Evolutionary conservation across 2,797 vertebrate genomes (phyloP).

Genomic region (Ibycter americanus): DNA sequence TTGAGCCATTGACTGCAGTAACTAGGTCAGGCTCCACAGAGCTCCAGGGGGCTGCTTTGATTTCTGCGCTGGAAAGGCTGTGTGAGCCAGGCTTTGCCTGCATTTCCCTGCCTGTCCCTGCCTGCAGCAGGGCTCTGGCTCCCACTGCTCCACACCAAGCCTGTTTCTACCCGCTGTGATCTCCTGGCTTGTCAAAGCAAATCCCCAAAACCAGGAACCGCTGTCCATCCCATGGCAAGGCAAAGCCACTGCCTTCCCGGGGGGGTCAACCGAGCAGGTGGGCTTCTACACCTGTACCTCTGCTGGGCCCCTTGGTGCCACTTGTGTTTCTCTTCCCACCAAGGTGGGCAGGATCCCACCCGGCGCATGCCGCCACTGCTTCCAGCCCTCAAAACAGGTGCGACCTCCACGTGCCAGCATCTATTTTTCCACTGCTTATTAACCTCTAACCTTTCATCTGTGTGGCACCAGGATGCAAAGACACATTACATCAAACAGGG

Average conservation of each 20-base stretch:
- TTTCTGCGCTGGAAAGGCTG: neutral
- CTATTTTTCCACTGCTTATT: constrained; percentile 44
- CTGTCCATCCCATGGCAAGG: neutral
- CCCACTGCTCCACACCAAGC: accelerated
- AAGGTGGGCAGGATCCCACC: neutral
- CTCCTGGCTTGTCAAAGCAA: neutral
- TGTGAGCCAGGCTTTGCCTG: neutral
- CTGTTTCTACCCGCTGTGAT: accelerated
- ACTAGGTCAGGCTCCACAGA: constrained; percentile 14
- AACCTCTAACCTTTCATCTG: constrained; percentile 60
- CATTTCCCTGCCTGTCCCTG: neutral
- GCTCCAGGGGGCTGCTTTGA: neutral
- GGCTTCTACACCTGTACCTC: neutral
- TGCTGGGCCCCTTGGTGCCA: accelerated
- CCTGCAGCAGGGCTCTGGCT: neutral
- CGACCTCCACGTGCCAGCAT: neutral
- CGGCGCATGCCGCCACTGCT: accelerated
- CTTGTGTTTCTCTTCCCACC: neutral
- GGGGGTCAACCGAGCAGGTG: neutral
- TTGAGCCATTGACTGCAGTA: accelerated
- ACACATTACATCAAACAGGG: neutral
- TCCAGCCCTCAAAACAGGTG: neutral
- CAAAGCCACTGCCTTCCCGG: accelerated
- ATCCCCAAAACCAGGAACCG: neutral
- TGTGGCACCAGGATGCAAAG: constrained; percentile 15